Evolutionary conservation across 2,797 vertebrate genomes (phyloP).

Genomic region (Clarias laeviceps): DNA sequence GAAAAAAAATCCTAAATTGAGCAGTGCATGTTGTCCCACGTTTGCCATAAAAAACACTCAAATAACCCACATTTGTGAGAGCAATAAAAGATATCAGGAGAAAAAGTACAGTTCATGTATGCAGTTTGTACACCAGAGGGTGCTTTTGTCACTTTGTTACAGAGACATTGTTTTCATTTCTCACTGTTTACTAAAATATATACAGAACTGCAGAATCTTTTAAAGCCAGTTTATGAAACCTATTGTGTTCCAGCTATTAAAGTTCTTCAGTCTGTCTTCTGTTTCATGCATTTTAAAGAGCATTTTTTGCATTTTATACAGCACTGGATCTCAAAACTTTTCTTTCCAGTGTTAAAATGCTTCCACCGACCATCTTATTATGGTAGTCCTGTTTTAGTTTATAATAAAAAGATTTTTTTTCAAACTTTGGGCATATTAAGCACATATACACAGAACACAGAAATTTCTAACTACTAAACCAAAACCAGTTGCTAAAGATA

Average conservation of each 20-base stretch:
- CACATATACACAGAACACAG: neutral
- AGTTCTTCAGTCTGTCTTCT: neutral
- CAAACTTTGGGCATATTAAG: neutral
- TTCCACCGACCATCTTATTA: neutral
- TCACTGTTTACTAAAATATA: neutral
- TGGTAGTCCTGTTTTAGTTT: neutral
- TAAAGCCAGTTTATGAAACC: neutral
- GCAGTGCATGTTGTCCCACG: neutral
- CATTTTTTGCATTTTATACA: neutral
- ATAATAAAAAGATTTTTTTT: neutral
- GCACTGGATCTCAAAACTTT: neutral
- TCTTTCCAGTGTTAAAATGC: neutral
- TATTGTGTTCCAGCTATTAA: neutral
- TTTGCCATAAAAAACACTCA: neutral
- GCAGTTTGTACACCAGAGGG: conserved; percentile 48
- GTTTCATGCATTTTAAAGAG: neutral
- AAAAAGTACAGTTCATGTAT: neutral
- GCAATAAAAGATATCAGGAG: neutral
- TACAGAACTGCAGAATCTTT: neutral
- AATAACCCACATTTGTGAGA: neutral
- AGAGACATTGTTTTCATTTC: neutral
- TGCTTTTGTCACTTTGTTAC: conserved; percentile 36
- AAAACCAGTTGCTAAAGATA: neutral
- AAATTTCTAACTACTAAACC: neutral
- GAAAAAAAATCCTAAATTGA: no score